Conservation (phyloP, 1,140 invertebrate species). For the Dinothrombium tinctorium region DNA sequence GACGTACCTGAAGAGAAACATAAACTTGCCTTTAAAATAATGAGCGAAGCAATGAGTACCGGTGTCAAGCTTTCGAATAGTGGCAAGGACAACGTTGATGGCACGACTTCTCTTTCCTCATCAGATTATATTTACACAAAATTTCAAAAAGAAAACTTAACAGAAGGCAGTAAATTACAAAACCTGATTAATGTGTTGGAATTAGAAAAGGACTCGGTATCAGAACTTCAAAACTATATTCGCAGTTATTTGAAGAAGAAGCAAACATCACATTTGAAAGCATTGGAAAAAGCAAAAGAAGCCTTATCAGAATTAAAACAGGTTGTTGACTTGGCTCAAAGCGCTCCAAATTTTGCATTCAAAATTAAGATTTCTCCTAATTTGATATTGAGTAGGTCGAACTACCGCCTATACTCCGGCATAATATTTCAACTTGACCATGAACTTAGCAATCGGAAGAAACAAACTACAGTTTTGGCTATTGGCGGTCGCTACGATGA, state of each 20-base stretch:
- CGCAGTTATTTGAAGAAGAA: neutral
- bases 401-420: conserved; percentile 40
- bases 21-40: conserved; percentile 25
- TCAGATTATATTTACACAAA: neutral
- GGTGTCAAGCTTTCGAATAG: neutral
- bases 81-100: neutral
- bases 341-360: conserved; percentile 31
- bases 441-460: conserved; percentile 23
- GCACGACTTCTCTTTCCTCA: neutral
- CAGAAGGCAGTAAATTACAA: neutral
- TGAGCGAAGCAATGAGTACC: neutral
- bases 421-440: conserved; percentile 43
- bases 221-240: neutral
- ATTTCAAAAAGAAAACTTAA: neutral
- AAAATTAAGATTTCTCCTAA: conserved; percentile 22
- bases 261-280: too few species aligned
- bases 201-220: too few species aligned
- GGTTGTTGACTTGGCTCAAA: neutral
- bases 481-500: conserved; percentile 34
- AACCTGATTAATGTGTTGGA: too few species aligned
- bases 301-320: neutral
- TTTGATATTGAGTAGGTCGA: conserved; percentile 35
- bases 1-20: conserved; percentile 49
- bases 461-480: conserved; percentile 29
- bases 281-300: neutral